A percentile compares a stretch with the other conserved stretches of the same genome.
Conservation (phyloP, 2,888 invertebrate genomes). For the Crepidodera aurea region DNA sequence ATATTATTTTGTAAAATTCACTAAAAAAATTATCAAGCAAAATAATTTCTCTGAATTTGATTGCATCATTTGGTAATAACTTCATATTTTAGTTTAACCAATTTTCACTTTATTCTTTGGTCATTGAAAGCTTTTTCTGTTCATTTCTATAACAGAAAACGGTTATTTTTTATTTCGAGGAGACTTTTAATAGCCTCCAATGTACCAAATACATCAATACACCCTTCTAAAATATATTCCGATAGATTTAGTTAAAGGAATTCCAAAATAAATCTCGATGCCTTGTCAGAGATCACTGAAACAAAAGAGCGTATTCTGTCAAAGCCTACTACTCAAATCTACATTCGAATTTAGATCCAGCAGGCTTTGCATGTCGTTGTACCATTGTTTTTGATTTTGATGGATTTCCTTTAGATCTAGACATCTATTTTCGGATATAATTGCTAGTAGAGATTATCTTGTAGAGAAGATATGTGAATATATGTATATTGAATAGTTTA, state of each 20-base stretch:
- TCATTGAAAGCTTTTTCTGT: too few species aligned
- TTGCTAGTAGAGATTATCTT: not conserved
- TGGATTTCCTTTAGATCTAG: constrained; percentile 54
- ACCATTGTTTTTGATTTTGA: constrained; percentile 60
- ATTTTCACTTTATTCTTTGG: too few species aligned
- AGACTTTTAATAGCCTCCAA: too few species aligned
- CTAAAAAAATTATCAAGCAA: too few species aligned
- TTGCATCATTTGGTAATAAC: too few species aligned
- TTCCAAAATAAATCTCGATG: constrained; percentile 54
- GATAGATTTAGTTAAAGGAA: constrained; percentile 10
- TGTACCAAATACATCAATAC: not conserved
- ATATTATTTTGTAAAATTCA: too few species aligned
- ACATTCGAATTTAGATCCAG: constrained; percentile 58
- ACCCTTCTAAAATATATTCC: not conserved
- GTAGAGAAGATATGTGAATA: too few species aligned
- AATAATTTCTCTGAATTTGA: too few species aligned
- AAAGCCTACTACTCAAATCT: constrained; percentile 57
- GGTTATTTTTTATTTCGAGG: too few species aligned
- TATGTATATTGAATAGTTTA: too few species aligned
- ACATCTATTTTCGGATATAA: not conserved
- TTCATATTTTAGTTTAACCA: too few species aligned
- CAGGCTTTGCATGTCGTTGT: constrained; percentile 55
- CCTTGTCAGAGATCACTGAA: constrained; percentile 57
- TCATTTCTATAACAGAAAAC: too few species aligned
- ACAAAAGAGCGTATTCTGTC: constrained; percentile 59